These are phyloP conservation scores for Xanthorhoe designata DNA, from an alignment of 2,888 invertebrate genomes.

Conservation along the genomic window DNA sequence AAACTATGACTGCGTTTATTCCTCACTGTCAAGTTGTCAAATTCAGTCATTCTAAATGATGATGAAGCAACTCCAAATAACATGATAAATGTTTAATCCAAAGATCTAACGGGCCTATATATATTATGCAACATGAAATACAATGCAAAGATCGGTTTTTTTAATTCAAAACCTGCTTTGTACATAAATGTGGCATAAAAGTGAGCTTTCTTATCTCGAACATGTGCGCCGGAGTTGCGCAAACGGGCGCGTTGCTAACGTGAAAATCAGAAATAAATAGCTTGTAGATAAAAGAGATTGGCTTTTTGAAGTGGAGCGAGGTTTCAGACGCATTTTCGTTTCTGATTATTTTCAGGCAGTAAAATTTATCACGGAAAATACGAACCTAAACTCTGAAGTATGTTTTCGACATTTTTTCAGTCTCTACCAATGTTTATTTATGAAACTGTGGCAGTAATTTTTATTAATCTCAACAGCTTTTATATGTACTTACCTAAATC, in stretches of 20 bases:
- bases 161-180: slow-evolving; percentile 18
- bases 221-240: slow-evolving; percentile 75
- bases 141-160: background rate
- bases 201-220: slow-evolving; percentile 81
- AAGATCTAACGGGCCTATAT: background rate
- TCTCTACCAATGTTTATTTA: background rate
- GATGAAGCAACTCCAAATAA: too few species aligned
- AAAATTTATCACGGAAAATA: slow-evolving; percentile 9
- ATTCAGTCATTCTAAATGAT: too few species aligned
- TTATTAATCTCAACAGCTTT: background rate
- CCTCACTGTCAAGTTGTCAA: too few species aligned
- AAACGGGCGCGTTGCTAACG: slow-evolving; percentile 55
- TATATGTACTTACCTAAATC: background rate
- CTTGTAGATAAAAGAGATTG: slow-evolving; percentile 43
- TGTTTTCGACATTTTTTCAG: background rate
- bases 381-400: background rate
- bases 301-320: slow-evolving; percentile 36
- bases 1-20: too few species aligned
- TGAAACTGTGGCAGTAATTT: background rate
- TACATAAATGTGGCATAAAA: slow-evolving; percentile 53
- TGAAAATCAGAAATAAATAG: slow-evolving; percentile 46
- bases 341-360: slow-evolving; percentile 25
- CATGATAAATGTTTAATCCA: too few species aligned
- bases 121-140: background rate
- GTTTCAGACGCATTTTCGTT: slow-evolving; percentile 30